These are phyloP conservation scores for Remorina albescens DNA, from an alignment of 2,797 vertebrate species.

Conservation along the genomic window DNA sequence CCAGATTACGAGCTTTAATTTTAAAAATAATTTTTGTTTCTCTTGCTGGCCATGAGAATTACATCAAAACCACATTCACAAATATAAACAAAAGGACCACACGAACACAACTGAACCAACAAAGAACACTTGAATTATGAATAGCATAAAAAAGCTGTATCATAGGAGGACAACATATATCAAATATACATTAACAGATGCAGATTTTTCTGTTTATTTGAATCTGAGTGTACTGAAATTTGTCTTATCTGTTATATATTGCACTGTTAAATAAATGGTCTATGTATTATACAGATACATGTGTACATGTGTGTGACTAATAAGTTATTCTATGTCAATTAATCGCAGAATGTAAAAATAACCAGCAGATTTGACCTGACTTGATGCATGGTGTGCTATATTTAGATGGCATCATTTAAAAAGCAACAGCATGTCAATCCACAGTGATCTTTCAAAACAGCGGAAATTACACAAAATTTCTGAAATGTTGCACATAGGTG, in stretches of 20 bases:
- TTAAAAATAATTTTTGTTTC: slow-evolving; percentile 10
- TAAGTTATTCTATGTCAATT: slow-evolving; percentile 30
- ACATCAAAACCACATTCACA: slow-evolving; percentile 24
- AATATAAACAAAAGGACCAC: neutral
- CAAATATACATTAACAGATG: slow-evolving; percentile 22
- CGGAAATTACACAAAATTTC: neutral
- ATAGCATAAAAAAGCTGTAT: neutral
- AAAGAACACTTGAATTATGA: slow-evolving; percentile 1
- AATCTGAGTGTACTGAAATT: slow-evolving; percentile 16
- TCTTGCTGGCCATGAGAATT: slow-evolving; percentile 7
- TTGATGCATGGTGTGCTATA: slow-evolving; percentile 10
- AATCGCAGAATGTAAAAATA: slow-evolving; percentile 17
- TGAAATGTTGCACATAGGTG: neutral
- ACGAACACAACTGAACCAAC: neutral
- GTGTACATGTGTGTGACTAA: slow-evolving; percentile 36
- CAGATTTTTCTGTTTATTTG: slow-evolving; percentile 21
- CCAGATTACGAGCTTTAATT: slow-evolving; percentile 59
- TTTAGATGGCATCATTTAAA: neutral
- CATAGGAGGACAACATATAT: slow-evolving; percentile 6
- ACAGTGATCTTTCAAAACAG: neutral
- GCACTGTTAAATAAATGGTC: slow-evolving; percentile 35
- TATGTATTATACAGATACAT: slow-evolving; percentile 35
- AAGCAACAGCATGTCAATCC: neutral
- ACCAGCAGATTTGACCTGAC: neutral
- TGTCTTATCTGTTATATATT: slow-evolving; percentile 36